Evolutionary conservation across 2,797 vertebrate species (phyloP), one percentile per base, ranked within the genome.

Genomic region (Danio aesculapii): DNA sequence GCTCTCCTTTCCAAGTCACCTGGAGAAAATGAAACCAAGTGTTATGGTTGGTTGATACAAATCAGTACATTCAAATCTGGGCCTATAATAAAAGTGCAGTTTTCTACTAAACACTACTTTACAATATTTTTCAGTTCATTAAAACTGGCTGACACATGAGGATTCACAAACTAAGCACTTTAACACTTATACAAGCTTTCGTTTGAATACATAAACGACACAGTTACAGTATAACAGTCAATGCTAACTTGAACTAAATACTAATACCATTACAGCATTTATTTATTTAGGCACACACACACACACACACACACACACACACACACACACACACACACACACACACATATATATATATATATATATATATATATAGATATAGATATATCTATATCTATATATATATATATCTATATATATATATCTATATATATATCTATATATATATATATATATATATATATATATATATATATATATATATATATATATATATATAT

Each of bases 1-100:
- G 98, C 97, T 84, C 98, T 94, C 71, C 93, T 94, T 59, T 84
- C 93, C 89, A 98, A 90, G 79, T 97, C 97, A 62, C 98, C 98
- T 99, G 87, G 1, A 58, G 58, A 44, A 59, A 50, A 0, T 21
- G 8, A 52, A 69, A 72, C 57, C 46, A 53, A 47, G 0, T 47
- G 19, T 67, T 62, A 30, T 30, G 30, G 30, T 30, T 30, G 30
- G 30, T 30, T 30, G 30, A 30, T 30, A 30, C 30, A 30, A 30
- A 30, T 30, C 30, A 30, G 30, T 30, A 30, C 1, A 1, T 30
- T 1, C 30, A 30, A 30, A 30, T 30, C 30, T 30, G 3, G 30
- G 30, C 30, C 30, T 30, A 30, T 30, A 30, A 30, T 30, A 30
- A 30, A 21, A 50, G 19, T 14, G 12, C 8, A 67, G 21, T 19